Conservation (phyloP, 2,888 invertebrate genomes). For the Octonoba sinensis region DNA sequence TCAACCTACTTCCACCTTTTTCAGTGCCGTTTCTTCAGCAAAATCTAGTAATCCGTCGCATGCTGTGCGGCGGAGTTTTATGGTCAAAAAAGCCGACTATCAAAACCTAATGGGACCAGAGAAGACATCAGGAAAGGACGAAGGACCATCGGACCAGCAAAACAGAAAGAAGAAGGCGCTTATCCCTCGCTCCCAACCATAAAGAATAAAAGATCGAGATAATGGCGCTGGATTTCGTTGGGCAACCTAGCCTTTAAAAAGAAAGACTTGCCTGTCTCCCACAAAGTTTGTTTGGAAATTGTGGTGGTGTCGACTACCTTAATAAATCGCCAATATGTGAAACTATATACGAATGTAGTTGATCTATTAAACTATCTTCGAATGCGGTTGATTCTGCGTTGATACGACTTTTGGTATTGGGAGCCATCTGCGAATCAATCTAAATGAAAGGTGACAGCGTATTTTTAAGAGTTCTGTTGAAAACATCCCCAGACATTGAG, state of each 20-base stretch:
- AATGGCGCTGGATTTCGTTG: slow-evolving; percentile 27
- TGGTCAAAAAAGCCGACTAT: slow-evolving; percentile 47
- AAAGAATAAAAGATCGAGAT: slow-evolving; percentile 43
- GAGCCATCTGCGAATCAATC: no score
- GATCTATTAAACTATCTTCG: no score
- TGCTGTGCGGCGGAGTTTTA: slow-evolving; percentile 34
- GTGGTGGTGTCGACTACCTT: slow-evolving; percentile 12
- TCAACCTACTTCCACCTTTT: slow-evolving; percentile 7
- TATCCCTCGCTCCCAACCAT: slow-evolving; percentile 24
- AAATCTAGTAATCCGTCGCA: slow-evolving; percentile 45
- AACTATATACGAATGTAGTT: no score
- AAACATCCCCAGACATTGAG: no score
- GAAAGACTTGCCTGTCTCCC: neutral
- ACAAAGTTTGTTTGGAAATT: slow-evolving; percentile 18
- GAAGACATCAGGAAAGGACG: slow-evolving; percentile 26
- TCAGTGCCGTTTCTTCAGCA: slow-evolving; percentile 11
- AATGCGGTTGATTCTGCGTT: no score
- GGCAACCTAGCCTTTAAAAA: slow-evolving; percentile 7
- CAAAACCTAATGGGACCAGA: slow-evolving; percentile 51
- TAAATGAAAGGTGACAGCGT: no score
- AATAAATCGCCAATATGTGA: slow-evolving; percentile 19
- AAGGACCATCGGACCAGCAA: slow-evolving; percentile 23
- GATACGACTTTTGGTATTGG: no score
- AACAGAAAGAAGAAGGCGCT: slow-evolving; percentile 29
- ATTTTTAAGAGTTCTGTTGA: no score